phyloP scores from a whole-genome alignment of 2,797 vertebrate genomes.

The Clarias platycephalus region DNA sequence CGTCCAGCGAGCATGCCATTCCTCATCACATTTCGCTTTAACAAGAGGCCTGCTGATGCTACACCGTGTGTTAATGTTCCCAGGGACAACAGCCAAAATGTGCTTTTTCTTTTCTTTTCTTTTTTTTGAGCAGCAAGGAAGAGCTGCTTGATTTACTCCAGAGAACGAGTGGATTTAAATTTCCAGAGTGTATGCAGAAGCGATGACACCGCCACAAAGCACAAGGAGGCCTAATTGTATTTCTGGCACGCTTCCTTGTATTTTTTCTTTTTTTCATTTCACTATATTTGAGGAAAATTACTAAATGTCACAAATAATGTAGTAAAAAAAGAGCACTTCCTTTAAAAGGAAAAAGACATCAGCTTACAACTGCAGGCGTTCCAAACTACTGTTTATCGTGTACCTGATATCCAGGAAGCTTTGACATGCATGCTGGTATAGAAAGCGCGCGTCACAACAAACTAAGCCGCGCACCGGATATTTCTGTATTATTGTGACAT shows the following conservation, averaged over 20 bases:
- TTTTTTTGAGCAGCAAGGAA: slow-evolving; percentile 2
- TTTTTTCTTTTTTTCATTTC: not conserved
- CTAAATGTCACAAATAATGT: not conserved
- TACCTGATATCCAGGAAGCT: not conserved
- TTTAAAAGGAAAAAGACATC: not conserved
- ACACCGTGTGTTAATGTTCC: slow-evolving; percentile 33
- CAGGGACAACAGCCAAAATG: slow-evolving; percentile 32
- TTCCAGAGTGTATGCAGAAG: not conserved
- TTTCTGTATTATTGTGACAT: slow-evolving; percentile 49
- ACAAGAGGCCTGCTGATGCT: slow-evolving; percentile 49
- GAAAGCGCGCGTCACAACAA: slow-evolving; percentile 39
- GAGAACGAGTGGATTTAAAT: slow-evolving; percentile 37
- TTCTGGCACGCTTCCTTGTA: not conserved
- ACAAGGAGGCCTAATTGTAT: not conserved
- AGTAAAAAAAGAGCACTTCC: not conserved
- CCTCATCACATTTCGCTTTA: slow-evolving; percentile 50
- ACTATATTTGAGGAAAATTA: not conserved
- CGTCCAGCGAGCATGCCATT: slow-evolving; percentile 46
- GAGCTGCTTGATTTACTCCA: slow-evolving; percentile 39
- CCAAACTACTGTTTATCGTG: slow-evolving; percentile 22
- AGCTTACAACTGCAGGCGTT: not conserved
- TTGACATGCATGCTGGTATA: slow-evolving; percentile 39
- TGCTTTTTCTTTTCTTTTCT: not conserved
- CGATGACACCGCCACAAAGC: slow-evolving; percentile 2
- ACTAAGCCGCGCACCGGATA: slow-evolving; percentile 29